Evolutionary conservation across 1,140 invertebrate species (phyloP), one percentile per base, ranked within the genome.

Genomic region (Drosophila sucinea): DNA sequence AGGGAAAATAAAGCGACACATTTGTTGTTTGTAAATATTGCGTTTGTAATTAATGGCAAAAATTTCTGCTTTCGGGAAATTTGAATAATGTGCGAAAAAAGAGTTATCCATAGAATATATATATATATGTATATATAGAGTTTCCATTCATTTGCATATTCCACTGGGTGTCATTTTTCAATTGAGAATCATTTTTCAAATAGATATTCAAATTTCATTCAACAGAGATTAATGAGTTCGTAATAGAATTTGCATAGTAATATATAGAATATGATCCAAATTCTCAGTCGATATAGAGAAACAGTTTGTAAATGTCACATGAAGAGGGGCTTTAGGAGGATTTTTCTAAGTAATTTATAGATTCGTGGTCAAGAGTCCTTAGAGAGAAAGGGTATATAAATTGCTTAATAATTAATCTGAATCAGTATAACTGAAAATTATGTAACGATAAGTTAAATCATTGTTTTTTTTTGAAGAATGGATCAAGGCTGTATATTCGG

Each of bases 21-120:
- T 90, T 91, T 91, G 90, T 91, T 91, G 56, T 58, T 91, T 91
- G 90, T 91, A 91, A 91, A 91, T 91, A 91, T 91, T 91, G 90
- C 90, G 90, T 91, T 81, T 75, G 76, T 91, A 90, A 89, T 91
- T 85, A 91, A 91, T 84, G 81, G 56, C 56, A 58, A 58, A 58
- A 58, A 67, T 47, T 44, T 27, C 3, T 27, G 5, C 44, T 25
- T 47, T 23, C 5, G 1, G 1, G 67, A 69, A 69, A 77, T 77
- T 77, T 77, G 74, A 77, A 77, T 74, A 70, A 38, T 72, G 75
- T 67, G 73, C 73, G 73, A 77, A 77, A 61, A 76, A 58, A 63
- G 41, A 64, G 3, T 23, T 44, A 32, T 32, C 35, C 17, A 8
- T 33, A 27, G 32, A 25, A 27, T 17, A 17, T 0, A 0, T 17